Evolutionary conservation across 92 coral and sea anemone genomes (phyloP).

Genomic region (Paragorgia papillata): DNA sequence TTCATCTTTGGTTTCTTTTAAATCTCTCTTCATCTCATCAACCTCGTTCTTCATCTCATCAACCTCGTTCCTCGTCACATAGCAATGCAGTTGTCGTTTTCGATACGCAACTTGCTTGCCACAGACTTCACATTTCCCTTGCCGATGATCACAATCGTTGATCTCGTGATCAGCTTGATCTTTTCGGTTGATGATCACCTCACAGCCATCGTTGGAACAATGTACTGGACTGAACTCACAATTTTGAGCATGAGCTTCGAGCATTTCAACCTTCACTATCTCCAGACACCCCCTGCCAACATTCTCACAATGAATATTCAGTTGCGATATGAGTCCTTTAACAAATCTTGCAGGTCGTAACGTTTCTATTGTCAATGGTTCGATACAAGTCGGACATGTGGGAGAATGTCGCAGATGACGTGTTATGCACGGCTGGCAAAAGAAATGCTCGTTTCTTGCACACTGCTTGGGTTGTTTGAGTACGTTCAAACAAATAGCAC

Average conservation of each 20-base stretch:
- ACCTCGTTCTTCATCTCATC: neutral
- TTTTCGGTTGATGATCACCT: neutral
- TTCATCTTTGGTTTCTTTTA: neutral
- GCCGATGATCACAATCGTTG: neutral
- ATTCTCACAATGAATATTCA: constrained; percentile 12
- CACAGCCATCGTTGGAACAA: constrained; percentile 17
- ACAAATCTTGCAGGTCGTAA: neutral
- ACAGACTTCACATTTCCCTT: constrained; percentile 5
- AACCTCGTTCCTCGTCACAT: neutral
- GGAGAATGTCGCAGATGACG: neutral
- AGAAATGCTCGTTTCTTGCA: constrained; percentile 18
- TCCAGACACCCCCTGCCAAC: neutral
- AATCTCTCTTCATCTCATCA: neutral
- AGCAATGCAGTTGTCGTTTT: neutral
- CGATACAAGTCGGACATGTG: constrained; percentile 6
- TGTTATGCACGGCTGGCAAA: constrained; percentile 21
- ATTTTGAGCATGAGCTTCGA: neutral
- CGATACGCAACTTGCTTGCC: neutral
- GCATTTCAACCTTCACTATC: neutral
- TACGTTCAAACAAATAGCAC: constrained; percentile 19
- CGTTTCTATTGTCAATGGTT: neutral
- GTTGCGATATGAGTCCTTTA: neutral
- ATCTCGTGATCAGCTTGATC: constrained; percentile 5
- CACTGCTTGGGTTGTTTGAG: constrained; percentile 16
- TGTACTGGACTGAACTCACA: constrained; percentile 10